phyloP scores from a whole-genome alignment of 2,797 vertebrate genomes.

The Muscicapa comitata region DNA sequence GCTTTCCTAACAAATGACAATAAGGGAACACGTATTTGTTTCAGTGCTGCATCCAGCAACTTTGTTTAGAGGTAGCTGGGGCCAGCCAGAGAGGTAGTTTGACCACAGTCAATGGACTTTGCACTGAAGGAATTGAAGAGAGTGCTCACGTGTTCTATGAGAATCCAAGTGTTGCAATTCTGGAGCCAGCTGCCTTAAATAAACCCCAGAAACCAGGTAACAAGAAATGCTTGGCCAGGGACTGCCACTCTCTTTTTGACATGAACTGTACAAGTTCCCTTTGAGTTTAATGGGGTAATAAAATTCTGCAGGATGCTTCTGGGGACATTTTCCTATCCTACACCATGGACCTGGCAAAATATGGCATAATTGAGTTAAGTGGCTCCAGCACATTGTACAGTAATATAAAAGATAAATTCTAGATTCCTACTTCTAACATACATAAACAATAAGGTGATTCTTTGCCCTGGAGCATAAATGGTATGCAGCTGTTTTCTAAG shows the following conservation, averaged over 20 bases:
- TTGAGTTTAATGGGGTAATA: neutral
- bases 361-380: neutral
- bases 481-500: neutral
- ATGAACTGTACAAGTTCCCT: neutral
- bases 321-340: neutral
- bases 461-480: neutral
- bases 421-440: neutral
- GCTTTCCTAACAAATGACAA: neutral
- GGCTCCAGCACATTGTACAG: neutral
- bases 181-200: neutral
- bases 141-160: neutral
- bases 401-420: neutral
- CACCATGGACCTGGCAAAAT: neutral
- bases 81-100: neutral
- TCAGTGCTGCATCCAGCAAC: neutral
- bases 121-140: neutral
- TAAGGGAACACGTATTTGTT: neutral
- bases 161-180: neutral
- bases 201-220: neutral
- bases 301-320: neutral
- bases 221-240: neutral
- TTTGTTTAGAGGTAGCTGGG: neutral
- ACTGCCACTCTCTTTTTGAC: neutral
- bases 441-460: neutral
- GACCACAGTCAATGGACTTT: neutral